Percentiles rank a stretch among this genome's conserved stretches.
Evolutionary conservation across 2,113 vertebrate species (phyloP).

Genomic region (Hippopotamus amphibius): DNA sequence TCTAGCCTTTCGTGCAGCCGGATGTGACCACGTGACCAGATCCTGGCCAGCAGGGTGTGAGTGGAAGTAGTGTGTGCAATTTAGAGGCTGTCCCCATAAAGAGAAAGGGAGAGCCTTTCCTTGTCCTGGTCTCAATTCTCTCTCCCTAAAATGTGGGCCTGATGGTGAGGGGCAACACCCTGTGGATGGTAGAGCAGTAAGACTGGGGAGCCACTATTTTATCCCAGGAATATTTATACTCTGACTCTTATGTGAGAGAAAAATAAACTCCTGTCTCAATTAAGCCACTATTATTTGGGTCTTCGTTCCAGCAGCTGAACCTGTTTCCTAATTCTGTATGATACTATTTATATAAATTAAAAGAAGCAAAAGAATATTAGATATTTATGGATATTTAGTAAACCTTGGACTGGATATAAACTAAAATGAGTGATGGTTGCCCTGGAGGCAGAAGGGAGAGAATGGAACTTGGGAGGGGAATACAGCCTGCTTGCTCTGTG

Average conservation of each 20-base stretch:
- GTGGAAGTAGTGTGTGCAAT: not conserved
- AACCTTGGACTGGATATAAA: not conserved
- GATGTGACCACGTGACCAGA: not conserved
- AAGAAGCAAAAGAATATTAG: constrained; percentile 25
- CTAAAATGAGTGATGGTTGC: not conserved
- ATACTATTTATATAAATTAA: constrained; percentile 35
- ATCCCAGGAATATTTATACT: not conserved
- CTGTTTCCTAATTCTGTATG: constrained; percentile 5
- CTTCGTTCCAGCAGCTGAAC: constrained; percentile 31
- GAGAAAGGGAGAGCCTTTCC: not conserved
- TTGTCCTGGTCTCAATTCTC: not conserved
- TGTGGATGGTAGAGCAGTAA: not conserved
- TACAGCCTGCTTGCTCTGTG: not conserved
- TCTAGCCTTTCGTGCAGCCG: constrained; percentile 1
- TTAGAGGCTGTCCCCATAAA: not conserved
- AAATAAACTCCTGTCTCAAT: not conserved
- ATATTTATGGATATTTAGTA: constrained; percentile 51
- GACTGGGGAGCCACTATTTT: not conserved
- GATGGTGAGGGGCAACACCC: not conserved
- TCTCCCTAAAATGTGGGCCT: not conserved
- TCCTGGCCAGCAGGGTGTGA: not conserved
- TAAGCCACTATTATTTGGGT: constrained; percentile 12
- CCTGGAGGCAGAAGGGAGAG: not conserved
- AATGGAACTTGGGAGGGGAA: not conserved
- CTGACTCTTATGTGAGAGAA: not conserved